phyloP scores from a whole-genome alignment of 1,140 invertebrate species.

The Philaenus spumarius region DNA sequence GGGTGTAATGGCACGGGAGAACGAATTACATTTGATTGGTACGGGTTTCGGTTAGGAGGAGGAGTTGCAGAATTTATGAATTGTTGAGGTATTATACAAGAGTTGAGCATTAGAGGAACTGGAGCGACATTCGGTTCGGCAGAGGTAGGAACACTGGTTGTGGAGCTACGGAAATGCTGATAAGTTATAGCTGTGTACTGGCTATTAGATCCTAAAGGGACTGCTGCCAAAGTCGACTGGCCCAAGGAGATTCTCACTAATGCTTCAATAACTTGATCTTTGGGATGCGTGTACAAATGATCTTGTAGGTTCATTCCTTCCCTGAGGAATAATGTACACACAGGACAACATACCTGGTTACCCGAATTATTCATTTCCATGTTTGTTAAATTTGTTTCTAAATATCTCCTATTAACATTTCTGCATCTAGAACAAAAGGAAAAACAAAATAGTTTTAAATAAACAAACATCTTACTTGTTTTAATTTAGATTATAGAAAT shows the following conservation, averaged over 20 bases:
- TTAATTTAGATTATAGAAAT: too few relatives aligned
- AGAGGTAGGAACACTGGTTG: slow-evolving; percentile 3
- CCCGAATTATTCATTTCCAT: too few relatives aligned
- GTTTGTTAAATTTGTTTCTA: too few relatives aligned
- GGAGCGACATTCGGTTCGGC: too few relatives aligned
- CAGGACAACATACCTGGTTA: slow-evolving; percentile 50
- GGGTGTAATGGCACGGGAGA: slow-evolving; percentile 19
- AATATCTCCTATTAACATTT: too few relatives aligned
- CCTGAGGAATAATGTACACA: slow-evolving; percentile 72
- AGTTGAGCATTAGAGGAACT: slow-evolving; percentile 9
- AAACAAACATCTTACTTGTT: too few relatives aligned
- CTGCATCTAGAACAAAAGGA: too few relatives aligned
- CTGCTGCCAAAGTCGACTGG: neutral
- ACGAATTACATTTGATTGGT: slow-evolving; percentile 21
- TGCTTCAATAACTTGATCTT: slow-evolving; percentile 79
- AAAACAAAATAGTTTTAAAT: too few relatives aligned
- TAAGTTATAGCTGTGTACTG: slow-evolving; percentile 18
- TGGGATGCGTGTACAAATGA: slow-evolving; percentile 76
- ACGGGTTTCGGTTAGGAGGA: neutral
- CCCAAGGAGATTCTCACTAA: slow-evolving; percentile 47
- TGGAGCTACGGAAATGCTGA: slow-evolving; percentile 6
- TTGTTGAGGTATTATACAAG: slow-evolving; percentile 22
- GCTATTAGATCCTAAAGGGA: neutral
- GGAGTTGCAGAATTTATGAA: slow-evolving; percentile 1
- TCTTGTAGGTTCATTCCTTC: slow-evolving; percentile 70